Base-by-base conservation (phyloP, 2,797 vertebrate species). In the Martes flavigula region DNA sequence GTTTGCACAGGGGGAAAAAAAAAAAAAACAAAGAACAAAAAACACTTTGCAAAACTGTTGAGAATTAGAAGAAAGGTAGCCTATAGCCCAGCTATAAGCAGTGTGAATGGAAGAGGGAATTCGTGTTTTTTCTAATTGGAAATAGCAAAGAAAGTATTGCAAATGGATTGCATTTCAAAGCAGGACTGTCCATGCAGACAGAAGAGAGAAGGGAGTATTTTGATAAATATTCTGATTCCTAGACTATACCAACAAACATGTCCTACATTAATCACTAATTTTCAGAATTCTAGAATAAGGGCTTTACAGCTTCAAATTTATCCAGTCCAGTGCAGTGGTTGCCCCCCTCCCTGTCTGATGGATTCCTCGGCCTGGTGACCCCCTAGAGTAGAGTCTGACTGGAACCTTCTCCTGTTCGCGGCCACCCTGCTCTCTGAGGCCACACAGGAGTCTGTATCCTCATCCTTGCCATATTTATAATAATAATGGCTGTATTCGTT, bases 61-160 rank as follows among this genome's bases (percentile, higher is more conserved):
- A 93, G 93, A 85, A 90, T 73, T 38, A 72, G 84, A 66, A 89
- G 62, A 60, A 77, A 79, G 58, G 25, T 4, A 51, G 62, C 13
- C 40, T 70, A 18, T 14, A 30, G 64, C 20, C 54, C 79, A 81
- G 46, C 11, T 20, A 9, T 20, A n/a, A 68, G 35, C n/a, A 51
- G 56, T 73, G 4, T 30, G 17, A 54, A 18, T 5, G 51, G 17
- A 94, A 95, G 73, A 60, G 11, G n/a, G 27, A 90, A 64, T 66
- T 66, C 18, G 11, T 6, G 4, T 56, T 92, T 95, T 95, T 84
- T 66, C 46, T 84, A 14, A 72, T 35, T 86, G 78, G n/a, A 97
- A 96, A 90, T 5, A 30, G 86, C 79, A 94, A 68, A 86, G 62
- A 4, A 93, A 83, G 18, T 40, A 62, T 48, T 64, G 13, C 32